A percentile compares a stretch with the other conserved stretches of the same genome.
These are phyloP conservation scores for Oreochromis grahami DNA, from an alignment of 2,797 vertebrate genomes.

Conservation along the genomic window DNA sequence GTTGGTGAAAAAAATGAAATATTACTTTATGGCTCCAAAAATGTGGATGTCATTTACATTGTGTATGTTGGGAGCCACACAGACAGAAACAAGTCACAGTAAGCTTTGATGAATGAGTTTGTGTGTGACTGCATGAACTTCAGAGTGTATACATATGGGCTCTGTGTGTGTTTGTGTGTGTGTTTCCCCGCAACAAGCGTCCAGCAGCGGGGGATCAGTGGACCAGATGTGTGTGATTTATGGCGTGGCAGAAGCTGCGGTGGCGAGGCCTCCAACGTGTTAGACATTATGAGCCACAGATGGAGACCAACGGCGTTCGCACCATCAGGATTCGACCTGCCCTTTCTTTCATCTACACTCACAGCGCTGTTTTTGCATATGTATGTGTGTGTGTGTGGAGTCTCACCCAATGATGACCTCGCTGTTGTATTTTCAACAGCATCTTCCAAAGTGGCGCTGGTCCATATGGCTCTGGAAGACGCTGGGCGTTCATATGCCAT, in stretches of 20 bases:
- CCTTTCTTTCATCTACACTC: constrained; percentile 12
- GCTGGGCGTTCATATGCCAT: not conserved
- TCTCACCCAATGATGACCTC: constrained; percentile 31
- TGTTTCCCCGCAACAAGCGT: constrained; percentile 20
- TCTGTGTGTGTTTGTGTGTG: not conserved
- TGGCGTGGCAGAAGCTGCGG: constrained; percentile 58
- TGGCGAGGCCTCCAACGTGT: constrained; percentile 58
- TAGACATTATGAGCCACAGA: constrained; percentile 69
- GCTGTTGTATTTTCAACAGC: not conserved
- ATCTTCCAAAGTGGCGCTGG: not conserved
- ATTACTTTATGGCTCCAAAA: not conserved
- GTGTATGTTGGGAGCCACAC: not conserved
- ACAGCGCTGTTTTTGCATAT: not conserved
- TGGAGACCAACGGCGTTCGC: constrained; percentile 27
- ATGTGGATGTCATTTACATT: not conserved
- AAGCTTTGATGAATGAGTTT: constrained; percentile 29
- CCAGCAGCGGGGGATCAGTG: constrained; percentile 31
- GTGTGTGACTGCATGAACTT: constrained; percentile 5
- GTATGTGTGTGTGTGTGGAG: not conserved
- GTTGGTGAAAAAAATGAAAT: not conserved
- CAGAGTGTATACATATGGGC: not conserved
- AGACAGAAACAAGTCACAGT: not conserved
- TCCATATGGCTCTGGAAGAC: constrained; percentile 5
- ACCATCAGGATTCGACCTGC: constrained; percentile 2
- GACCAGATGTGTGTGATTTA: constrained; percentile 75